Conservation (phyloP, 2,113 vertebrate genomes). For the Clupea harengus region DNA sequence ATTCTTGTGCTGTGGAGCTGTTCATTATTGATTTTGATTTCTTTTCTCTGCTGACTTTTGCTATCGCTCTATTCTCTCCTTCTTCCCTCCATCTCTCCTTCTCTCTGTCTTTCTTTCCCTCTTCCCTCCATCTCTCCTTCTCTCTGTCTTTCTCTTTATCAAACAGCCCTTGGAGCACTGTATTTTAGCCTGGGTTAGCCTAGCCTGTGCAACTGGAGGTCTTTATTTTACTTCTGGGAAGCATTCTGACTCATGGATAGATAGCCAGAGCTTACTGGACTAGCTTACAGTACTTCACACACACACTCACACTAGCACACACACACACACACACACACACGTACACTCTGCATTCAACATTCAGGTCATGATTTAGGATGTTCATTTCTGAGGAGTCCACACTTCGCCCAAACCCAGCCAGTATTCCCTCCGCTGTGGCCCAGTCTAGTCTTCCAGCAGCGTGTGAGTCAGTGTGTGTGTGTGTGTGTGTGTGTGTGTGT, state of each 20-base stretch:
- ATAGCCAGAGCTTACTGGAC: conserved; percentile 12
- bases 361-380: conserved; percentile 7
- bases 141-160: neutral
- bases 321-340: neutral
- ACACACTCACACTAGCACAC: neutral
- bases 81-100: conserved; percentile 18
- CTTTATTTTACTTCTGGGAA: neutral
- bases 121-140: conserved; percentile 37
- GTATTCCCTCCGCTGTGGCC: neutral
- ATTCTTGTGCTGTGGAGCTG: conserved; percentile 71
- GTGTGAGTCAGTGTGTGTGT: neutral
- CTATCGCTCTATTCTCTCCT: conserved; percentile 47
- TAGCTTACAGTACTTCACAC: conserved; percentile 1
- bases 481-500: neutral
- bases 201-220: conserved; percentile 8
- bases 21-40: conserved; percentile 71
- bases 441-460: neutral
- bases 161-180: conserved; percentile 28
- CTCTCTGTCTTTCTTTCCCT: conserved; percentile 49
- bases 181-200: conserved; percentile 2
- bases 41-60: conserved; percentile 56
- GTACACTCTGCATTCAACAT: neutral
- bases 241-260: neutral
- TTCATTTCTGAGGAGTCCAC: neutral
- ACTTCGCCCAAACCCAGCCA: neutral